Base-by-base conservation (phyloP, 2,113 vertebrate species). In the Clarias batrachus region DNA sequence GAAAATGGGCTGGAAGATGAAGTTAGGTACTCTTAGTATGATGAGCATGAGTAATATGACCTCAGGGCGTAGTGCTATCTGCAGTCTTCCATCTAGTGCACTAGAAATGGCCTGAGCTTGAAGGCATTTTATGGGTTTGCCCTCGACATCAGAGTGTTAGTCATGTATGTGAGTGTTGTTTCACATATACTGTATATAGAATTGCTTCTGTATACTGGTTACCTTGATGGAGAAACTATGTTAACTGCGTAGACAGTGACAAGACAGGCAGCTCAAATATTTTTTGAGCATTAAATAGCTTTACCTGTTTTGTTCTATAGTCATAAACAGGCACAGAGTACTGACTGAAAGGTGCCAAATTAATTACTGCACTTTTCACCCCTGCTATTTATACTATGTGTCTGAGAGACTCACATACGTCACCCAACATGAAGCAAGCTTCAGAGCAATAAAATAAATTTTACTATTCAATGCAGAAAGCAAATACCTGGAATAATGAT, bases 41-140 rank as follows among this genome's bases (percentile, higher is more conserved):
- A 86, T 68, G 60, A 86, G 83, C 65, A 71, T 71, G 60, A 66
- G 84, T 87, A 85, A 88, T 85, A 68, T 87, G 60, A 56, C 81
- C 87, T 84, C 19, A 11, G 30, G 54, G 85, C 85, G 81, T 17
- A 60, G 21, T 37, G 81, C 30, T 66, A 74, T n/a, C 27, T 68
- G 65, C 25, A 84, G 66, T 70, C 73, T 56, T n/a, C 30, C 25
- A 59, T 85, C 30, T 56, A 37, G 21, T 37, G 70, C n/a, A 76
- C 14, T 23, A 33, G 63, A 70, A 62, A 68, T 52, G 41, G 41
- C 57, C 63, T 78, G 37, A 82, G 52, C 37, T 23, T 48, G 5
- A 25, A 30, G 19, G 27, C 60, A 30, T 37, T 9, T 19, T 57
- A 23, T 25, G 4, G 23, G 17, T 85, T 57, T 48, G 37, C 71